Percentiles rank a stretch among this genome's conserved stretches.
These are phyloP conservation scores for Acronicta psi DNA, from an alignment of 2,888 invertebrate species.

Conservation along the genomic window DNA sequence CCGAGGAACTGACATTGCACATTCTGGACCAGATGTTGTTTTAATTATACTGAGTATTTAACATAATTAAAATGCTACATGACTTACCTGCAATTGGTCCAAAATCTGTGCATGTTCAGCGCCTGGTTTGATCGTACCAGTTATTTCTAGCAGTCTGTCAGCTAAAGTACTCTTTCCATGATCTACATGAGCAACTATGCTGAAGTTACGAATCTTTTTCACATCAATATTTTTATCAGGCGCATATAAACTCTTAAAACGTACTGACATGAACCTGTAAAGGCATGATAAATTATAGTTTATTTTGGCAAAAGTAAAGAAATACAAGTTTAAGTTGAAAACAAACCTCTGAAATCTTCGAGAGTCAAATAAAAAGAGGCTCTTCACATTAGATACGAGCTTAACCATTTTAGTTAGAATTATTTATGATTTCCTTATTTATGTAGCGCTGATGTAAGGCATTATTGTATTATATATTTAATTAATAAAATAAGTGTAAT, in stretches of 20 bases:
- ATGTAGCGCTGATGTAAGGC: conserved; percentile 3
- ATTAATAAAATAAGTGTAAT: too few relatives aligned
- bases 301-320: conserved; percentile 30
- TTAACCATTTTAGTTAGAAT: conserved; percentile 56
- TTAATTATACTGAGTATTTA: too few relatives aligned
- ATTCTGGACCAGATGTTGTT: background rate
- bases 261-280: conserved; percentile 60
- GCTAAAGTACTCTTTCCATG: conserved; percentile 99
- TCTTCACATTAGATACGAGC: conserved; percentile 34
- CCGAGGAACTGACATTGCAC: too few relatives aligned
- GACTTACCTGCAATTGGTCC: conserved; percentile 91
- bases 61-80: too few relatives aligned
- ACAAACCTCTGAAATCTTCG: conserved; percentile 38
- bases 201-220: conserved; percentile 95
- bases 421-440: conserved; percentile 24
- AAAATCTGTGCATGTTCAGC: conserved; percentile 92
- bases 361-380: conserved; percentile 22
- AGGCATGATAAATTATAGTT: conserved; percentile 15
- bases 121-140: conserved; percentile 93
- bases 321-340: background rate
- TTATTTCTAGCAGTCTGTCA: conserved; percentile 97
- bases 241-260: conserved; percentile 66
- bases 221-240: conserved; percentile 63
- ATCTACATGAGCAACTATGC: conserved; percentile 99
- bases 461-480: too few relatives aligned